Percentiles rank a stretch among this genome's conserved stretches.
phyloP scores from a whole-genome alignment of 92 coral and sea anemone genomes.

The Galaxea fascicularis region DNA sequence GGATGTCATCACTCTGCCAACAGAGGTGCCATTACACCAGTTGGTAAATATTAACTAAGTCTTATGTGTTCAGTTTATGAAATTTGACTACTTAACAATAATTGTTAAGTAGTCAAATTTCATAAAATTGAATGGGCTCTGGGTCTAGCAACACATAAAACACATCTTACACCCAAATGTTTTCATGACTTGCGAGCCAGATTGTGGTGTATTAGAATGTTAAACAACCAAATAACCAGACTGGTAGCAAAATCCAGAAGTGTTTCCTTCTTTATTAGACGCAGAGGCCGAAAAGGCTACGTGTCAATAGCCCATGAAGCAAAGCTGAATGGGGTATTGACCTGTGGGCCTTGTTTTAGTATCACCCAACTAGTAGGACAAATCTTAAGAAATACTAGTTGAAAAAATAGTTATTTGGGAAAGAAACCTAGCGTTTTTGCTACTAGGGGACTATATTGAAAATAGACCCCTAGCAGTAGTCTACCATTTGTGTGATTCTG shows the following conservation, averaged over 20 bases:
- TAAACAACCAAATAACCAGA: no score
- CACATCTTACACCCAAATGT: no score
- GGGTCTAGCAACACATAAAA: no score
- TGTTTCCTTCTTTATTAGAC: no score
- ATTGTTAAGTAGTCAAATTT: no score
- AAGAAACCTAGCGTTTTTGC: constrained; percentile 27
- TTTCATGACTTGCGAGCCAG: neutral
- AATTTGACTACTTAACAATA: constrained; percentile 24
- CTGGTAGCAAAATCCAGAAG: no score
- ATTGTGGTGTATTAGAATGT: no score
- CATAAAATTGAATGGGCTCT: constrained; percentile 5
- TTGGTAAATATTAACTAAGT: constrained; percentile 37
- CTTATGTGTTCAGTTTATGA: constrained; percentile 28
- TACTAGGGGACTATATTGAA: constrained; percentile 23
- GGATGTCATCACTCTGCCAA: constrained; percentile 33
- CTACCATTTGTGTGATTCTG: neutral
- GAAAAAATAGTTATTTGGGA: constrained; percentile 22
- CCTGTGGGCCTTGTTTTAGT: constrained; percentile 22
- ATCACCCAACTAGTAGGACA: constrained; percentile 36
- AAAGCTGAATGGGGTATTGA: no score
- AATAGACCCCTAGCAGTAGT: constrained; percentile 1
- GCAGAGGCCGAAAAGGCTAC: no score
- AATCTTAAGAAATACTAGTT: constrained; percentile 30
- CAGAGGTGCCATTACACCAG: constrained; percentile 32
- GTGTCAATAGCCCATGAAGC: no score